These are phyloP conservation scores for Eupithecia vulgata DNA, from an alignment of 2,888 invertebrate species.

Conservation along the genomic window DNA sequence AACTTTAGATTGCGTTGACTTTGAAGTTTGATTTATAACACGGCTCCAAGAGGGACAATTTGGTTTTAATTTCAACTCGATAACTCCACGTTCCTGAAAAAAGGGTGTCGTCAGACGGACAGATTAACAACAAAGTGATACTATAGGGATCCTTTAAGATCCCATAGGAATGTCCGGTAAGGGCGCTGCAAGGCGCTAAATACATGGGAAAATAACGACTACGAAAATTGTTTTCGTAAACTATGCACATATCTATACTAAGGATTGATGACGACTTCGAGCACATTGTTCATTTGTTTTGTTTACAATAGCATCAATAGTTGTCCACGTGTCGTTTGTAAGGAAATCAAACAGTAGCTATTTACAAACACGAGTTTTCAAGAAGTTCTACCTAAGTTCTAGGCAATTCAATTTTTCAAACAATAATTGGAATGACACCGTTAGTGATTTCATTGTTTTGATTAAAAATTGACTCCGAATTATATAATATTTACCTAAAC, in stretches of 20 bases:
- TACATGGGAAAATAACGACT: neutral
- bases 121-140: too few species aligned
- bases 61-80: too few species aligned
- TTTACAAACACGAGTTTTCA: neutral
- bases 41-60: too few species aligned
- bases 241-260: neutral
- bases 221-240: neutral
- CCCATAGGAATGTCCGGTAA: too few species aligned
- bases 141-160: too few species aligned
- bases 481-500: too few species aligned
- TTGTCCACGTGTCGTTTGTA: neutral
- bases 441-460: neutral
- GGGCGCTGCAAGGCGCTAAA: neutral
- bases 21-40: too few species aligned
- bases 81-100: too few species aligned
- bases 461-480: too few species aligned
- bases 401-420: neutral
- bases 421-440: neutral
- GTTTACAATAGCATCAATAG: neutral
- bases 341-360: conserved; percentile 6
- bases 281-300: neutral
- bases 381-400: neutral
- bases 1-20: too few species aligned
- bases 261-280: neutral
- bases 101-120: too few species aligned